Evolutionary conservation across 1,140 invertebrate genomes (phyloP), one percentile per base, ranked within the genome.

Genomic region (Anoplophora glabripennis): DNA sequence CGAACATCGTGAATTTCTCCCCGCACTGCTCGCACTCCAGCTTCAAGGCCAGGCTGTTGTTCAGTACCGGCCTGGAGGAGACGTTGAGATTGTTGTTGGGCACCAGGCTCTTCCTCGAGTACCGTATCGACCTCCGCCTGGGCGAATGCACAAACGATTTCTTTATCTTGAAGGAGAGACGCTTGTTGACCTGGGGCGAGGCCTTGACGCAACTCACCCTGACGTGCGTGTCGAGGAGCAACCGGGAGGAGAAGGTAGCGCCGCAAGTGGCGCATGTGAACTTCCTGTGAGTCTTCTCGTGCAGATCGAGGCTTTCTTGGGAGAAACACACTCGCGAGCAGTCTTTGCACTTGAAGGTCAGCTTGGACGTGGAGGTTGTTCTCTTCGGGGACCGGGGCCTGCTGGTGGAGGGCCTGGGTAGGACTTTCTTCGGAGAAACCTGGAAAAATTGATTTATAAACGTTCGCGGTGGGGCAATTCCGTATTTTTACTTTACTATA

Each of bases 261-360:
- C 49, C 57, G 45, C 71, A 72, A 12, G 52, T 58, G 7, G 35
- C 36, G 53, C 71, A 72, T 4, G 47, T 17, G 17, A 65, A 64
- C n/a, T 55, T 57, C 49, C 64, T 66, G 47, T 72, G 71, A 9
- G 35, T 61, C 57, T 66, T 65, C n/a, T 51, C 33, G 36, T 71
- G 71, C 15, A 46, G 17, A n/a, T 40, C 56, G 37, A 72, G 57
- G 21, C 53, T 52, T 11, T 11, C 37, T 45, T 37, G 36, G n/a
- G 63, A 63, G 14, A 59, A 54, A 55, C 68, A 72, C 5, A 69
- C 28, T 63, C 63, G 68, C 5, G 56, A 46, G 46, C 71, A 72
- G 17, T 57, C 53, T 14, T 44, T 45, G 37, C 71, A 72, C 37
- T 71, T 71, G 21, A 59, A 66, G 21, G 18, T 54, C 18, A 12